Base-by-base conservation (phyloP, 2,888 invertebrate species). In the Marronus borbonicus region DNA sequence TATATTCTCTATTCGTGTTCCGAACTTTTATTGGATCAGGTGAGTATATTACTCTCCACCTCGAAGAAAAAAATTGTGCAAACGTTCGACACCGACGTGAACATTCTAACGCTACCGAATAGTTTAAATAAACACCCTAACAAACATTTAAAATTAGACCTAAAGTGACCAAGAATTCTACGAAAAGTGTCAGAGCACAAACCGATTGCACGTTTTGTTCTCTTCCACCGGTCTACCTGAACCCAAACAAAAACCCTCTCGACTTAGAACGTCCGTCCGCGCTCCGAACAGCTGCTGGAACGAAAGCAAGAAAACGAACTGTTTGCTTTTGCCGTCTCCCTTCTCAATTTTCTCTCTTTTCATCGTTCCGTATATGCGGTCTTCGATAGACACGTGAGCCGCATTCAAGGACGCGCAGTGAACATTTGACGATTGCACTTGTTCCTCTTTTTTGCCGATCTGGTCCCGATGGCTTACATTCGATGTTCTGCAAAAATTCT, bases 171-270 rank as follows among this genome's bases (percentile, higher is more conserved):
- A 24, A 39, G 31, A 74, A 74, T 74, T 74, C 44, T 44, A 60
- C 17, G 58, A 74, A 74, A 74, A 74, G 60, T 74, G 72, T 74
- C 60, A 74, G 44, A 60, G 60, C 75, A 77, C 75, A 64, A 72
- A 76, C 78, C 69, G 78, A 79, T 76, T 77, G 79, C 70, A 74
- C 66, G 50, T 65, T 74, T 79, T 44, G 62, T 55, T 39, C 55
- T n/a, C 70, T 74, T 60, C 58, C 72, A 60, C 60, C 55, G n/a
- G 64, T 76, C 79, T 79, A 79, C 79, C 79, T 79, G 79, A 70
- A 68, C 36, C 68, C 60, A 60, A 76, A 76, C 77, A 79, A 78
- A 77, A 77, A 77, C 77, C 58, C 60, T 74, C 60, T 74, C 39
- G 60, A 74, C 72, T 74, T 74, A 20, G 31, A 55, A 14, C 70